A percentile compares a stretch with the other conserved stretches of the same genome.
Conservation (phyloP, 2,113 vertebrate genomes). For the Dryoscopus gambensis region DNA sequence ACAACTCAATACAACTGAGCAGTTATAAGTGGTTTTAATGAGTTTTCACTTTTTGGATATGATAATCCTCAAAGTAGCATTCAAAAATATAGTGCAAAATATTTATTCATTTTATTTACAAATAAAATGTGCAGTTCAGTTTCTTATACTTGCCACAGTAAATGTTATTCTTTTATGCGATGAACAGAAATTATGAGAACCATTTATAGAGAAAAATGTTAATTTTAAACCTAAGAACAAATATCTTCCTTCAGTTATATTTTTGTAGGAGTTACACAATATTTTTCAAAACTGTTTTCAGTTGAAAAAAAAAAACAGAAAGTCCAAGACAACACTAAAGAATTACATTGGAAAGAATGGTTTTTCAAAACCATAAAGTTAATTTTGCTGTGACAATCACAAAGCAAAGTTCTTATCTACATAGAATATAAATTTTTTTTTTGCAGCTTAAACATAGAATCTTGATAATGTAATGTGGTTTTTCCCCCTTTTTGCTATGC, state of each 20-base stretch:
- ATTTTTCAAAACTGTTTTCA: background rate
- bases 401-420: constrained; percentile 58
- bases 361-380: constrained; percentile 45
- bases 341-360: constrained; percentile 44
- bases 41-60: constrained; percentile 12
- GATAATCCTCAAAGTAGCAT: constrained; percentile 27
- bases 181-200: constrained; percentile 4
- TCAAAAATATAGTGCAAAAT: constrained; percentile 67
- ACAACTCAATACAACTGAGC: constrained; percentile 28
- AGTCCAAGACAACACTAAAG: constrained; percentile 53
- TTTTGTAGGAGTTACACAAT: background rate
- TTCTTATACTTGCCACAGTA: background rate
- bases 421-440: background rate
- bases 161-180: background rate
- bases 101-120: constrained; percentile 63
- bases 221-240: constrained; percentile 17
- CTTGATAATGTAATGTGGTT: constrained; percentile 13
- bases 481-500: background rate
- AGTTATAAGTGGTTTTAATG: constrained; percentile 49
- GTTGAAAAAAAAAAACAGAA: background rate
- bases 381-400: constrained; percentile 54
- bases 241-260: background rate
- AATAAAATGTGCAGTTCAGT: constrained; percentile 30
- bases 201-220: constrained; percentile 4
- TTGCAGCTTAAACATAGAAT: constrained; percentile 46